Evolutionary conservation across 2,113 vertebrate genomes (phyloP).

Genomic region (Hemicordylus capensis): DNA sequence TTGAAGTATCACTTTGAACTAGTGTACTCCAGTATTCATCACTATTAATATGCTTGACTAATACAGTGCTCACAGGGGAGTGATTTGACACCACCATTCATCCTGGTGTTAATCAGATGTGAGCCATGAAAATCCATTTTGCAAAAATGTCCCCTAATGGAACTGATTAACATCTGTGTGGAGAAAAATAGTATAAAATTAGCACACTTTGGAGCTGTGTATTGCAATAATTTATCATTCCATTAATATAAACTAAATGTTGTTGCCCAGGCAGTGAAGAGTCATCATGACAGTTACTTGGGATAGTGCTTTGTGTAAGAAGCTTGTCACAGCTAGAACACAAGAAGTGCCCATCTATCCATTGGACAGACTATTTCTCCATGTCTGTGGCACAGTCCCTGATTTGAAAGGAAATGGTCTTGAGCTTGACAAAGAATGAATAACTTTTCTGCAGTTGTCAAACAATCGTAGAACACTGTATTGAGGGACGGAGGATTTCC

Average conservation of each 20-base stretch:
- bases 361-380: not conserved
- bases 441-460: not conserved
- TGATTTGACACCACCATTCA: conserved; percentile 12
- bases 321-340: not conserved
- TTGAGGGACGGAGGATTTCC: too few relatives aligned
- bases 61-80: not conserved
- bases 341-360: not conserved
- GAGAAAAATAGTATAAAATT: not conserved
- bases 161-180: conserved; percentile 19
- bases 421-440: not conserved
- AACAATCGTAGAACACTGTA: not conserved
- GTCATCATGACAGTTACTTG: not conserved
- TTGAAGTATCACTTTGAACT: not conserved
- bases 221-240: not conserved
- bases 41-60: conserved; percentile 12
- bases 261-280: not conserved
- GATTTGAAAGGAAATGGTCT: not conserved
- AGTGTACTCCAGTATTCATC: not conserved
- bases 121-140: not conserved
- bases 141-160: not conserved
- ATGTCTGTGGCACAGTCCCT: too few relatives aligned
- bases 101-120: not conserved
- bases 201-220: not conserved
- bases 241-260: not conserved
- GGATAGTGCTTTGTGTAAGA: not conserved